Percentiles rank a stretch among this genome's conserved stretches.
These are phyloP conservation scores for Brachionus calyciflorus DNA, from an alignment of 1,140 invertebrate species.

Conservation along the genomic window DNA sequence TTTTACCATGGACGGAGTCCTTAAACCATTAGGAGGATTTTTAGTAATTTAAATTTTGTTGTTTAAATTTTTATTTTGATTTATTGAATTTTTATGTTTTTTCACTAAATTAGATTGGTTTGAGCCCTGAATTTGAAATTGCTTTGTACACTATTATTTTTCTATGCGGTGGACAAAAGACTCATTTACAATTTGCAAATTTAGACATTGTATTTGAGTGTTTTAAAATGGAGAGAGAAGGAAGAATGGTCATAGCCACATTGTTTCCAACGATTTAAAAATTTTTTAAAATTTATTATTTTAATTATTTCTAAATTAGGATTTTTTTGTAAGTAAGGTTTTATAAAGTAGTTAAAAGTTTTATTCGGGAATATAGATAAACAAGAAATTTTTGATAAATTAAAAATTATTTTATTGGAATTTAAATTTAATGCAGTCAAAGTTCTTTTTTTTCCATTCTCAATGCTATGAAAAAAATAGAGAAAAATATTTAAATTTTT, in stretches of 20 bases:
- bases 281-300: too few species aligned
- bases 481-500: too few species aligned
- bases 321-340: too few species aligned
- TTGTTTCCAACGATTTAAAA: constrained; percentile 16
- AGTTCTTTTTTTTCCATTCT: too few species aligned
- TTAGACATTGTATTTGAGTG: constrained; percentile 8
- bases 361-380: too few species aligned
- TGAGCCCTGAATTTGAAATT: constrained; percentile 86
- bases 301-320: too few species aligned
- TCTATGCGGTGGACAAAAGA: constrained; percentile 12
- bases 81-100: neutral
- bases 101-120: constrained; percentile 67
- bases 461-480: too few species aligned
- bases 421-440: too few species aligned
- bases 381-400: too few species aligned
- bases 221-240: constrained; percentile 18
- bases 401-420: too few species aligned
- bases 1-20: constrained; percentile 4
- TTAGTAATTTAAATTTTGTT: neutral
- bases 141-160: constrained; percentile 72
- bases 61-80: neutral
- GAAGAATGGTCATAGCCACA: neutral
- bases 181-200: constrained; percentile 24
- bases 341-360: too few species aligned
- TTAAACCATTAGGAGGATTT: constrained; percentile 33